phyloP scores from a whole-genome alignment of 2,113 vertebrate species.

The Sorex fumeus region DNA sequence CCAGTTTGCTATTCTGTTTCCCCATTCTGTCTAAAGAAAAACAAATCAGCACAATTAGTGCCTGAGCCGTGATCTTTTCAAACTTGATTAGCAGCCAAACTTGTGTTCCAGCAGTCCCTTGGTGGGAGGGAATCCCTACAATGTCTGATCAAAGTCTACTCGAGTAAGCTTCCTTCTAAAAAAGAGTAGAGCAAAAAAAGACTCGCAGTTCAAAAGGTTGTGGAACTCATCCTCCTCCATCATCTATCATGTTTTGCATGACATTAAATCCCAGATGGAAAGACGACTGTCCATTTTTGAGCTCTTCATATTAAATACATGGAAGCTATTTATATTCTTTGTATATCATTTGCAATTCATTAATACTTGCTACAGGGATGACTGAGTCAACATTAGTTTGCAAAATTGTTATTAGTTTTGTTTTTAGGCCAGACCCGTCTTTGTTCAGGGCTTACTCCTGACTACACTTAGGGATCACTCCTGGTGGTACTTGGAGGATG shows the following conservation, averaged over 20 bases:
- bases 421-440: too few relatives aligned
- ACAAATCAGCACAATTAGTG: conserved; percentile 78
- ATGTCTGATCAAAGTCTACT: not conserved
- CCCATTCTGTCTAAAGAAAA: conserved; percentile 95
- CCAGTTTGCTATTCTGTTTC: conserved; percentile 99
- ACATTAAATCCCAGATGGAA: not conserved
- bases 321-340: not conserved
- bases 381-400: conserved; percentile 11
- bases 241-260: not conserved
- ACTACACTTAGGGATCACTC: too few relatives aligned
- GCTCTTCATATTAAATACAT: not conserved
- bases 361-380: not conserved
- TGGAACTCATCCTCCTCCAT: not conserved
- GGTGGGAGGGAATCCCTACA: not conserved
- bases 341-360: not conserved
- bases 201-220: not conserved
- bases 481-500: too few relatives aligned
- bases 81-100: not conserved
- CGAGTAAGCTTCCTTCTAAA: not conserved
- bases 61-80: conserved; percentile 55
- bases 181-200: not conserved
- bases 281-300: not conserved
- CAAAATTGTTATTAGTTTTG: not conserved
- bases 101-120: not conserved
- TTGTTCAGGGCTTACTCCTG: too few relatives aligned